These are phyloP conservation scores for Nesometra sesokonis DNA, from an alignment of 35 echinoderm and acorn worm genomes.

Conservation along the genomic window DNA sequence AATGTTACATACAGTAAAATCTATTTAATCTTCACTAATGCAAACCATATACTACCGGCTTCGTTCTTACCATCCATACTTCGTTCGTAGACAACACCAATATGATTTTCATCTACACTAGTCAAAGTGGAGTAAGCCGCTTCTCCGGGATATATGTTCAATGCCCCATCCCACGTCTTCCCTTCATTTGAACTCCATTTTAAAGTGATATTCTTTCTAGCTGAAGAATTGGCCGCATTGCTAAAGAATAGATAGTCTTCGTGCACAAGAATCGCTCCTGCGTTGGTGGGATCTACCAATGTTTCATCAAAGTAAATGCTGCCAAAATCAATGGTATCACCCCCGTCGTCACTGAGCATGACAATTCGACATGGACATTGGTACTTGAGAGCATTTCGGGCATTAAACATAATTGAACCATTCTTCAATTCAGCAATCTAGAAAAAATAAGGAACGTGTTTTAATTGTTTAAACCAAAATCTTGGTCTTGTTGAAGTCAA, in stretches of 20 bases:
- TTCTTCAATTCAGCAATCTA: slow-evolving; percentile 70
- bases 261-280: slow-evolving; percentile 38
- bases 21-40: background rate
- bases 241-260: slow-evolving; percentile 36
- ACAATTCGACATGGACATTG: slow-evolving; percentile 60
- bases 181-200: slow-evolving; percentile 70
- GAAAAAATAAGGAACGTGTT: background rate
- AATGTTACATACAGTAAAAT: background rate
- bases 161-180: slow-evolving; percentile 31
- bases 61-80: background rate
- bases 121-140: slow-evolving; percentile 68
- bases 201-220: slow-evolving; percentile 66
- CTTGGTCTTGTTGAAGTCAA: too few species aligned
- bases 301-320: slow-evolving; percentile 28
- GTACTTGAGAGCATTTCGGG: slow-evolving; percentile 46
- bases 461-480: too few species aligned
- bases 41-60: background rate
- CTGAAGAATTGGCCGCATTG: slow-evolving; percentile 19
- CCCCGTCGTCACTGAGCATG: slow-evolving; percentile 52
- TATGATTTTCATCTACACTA: slow-evolving; percentile 50
- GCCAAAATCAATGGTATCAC: slow-evolving; percentile 41
- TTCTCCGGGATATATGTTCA: slow-evolving; percentile 31
- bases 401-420: slow-evolving; percentile 46
- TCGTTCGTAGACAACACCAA: slow-evolving; percentile 64
- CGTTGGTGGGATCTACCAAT: slow-evolving; percentile 53